phyloP scores from a whole-genome alignment of 2,888 invertebrate species.

The Argynnis bischoffii region DNA sequence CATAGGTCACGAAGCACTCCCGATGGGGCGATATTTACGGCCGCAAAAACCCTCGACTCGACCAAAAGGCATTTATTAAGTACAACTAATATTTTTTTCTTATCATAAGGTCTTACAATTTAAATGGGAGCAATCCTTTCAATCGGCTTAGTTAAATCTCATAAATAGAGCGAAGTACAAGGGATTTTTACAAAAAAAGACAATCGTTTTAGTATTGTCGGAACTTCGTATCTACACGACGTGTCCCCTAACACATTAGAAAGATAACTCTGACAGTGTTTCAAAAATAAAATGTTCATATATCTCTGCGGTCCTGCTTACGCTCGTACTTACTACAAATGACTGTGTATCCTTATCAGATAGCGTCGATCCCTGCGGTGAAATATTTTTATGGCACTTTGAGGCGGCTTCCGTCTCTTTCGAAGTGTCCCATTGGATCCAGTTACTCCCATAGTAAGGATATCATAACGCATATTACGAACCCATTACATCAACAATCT shows the following conservation, averaged over 20 bases:
- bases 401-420: slow-evolving; percentile 70
- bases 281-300: slow-evolving; percentile 63
- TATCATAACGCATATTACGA: slow-evolving; percentile 51
- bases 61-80: slow-evolving; percentile 57
- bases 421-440: slow-evolving; percentile 57
- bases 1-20: slow-evolving; percentile 74
- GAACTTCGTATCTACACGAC: slow-evolving; percentile 57
- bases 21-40: slow-evolving; percentile 67
- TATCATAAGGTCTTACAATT: slow-evolving; percentile 53
- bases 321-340: slow-evolving; percentile 65
- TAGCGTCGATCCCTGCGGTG: slow-evolving; percentile 69
- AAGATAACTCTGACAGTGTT: slow-evolving; percentile 52
- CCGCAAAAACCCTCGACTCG: slow-evolving; percentile 61
- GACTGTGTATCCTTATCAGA: slow-evolving; percentile 78
- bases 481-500: slow-evolving; percentile 58
- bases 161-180: slow-evolving; percentile 13
- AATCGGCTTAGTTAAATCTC: neutral
- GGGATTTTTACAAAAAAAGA: slow-evolving; percentile 23
- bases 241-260: slow-evolving; percentile 58
- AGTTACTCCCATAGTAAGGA: slow-evolving; percentile 66
- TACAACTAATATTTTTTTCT: slow-evolving; percentile 54
- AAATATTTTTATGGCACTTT: slow-evolving; percentile 76
- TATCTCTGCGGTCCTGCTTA: slow-evolving; percentile 56
- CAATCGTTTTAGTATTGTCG: slow-evolving; percentile 19
- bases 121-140: slow-evolving; percentile 9